Conservation (phyloP, 2,797 vertebrate genomes). For the Lagodon rhomboides region DNA sequence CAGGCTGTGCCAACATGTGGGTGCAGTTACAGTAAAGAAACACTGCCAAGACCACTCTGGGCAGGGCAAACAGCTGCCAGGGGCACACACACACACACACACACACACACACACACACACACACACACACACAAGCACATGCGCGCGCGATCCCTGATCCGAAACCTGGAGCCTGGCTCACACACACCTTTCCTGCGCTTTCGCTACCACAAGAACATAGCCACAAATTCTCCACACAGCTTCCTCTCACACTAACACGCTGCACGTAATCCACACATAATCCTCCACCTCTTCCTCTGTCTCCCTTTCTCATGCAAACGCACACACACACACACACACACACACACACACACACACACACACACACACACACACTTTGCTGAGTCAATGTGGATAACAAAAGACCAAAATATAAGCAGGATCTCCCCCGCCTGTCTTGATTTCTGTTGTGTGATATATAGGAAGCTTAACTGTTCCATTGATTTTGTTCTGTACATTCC, state of each 20-base stretch:
- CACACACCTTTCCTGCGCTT: constrained; percentile 51
- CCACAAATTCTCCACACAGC: constrained; percentile 48
- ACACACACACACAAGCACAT: constrained; percentile 33
- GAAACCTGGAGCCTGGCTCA: constrained; percentile 46
- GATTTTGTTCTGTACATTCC: constrained; percentile 62
- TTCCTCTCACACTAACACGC: constrained; percentile 28
- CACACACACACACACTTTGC: constrained; percentile 34
- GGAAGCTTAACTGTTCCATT: constrained; percentile 70
- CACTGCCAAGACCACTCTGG: constrained; percentile 69
- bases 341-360: constrained; percentile 16
- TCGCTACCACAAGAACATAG: constrained; percentile 45
- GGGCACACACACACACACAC: background rate
- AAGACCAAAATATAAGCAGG: constrained; percentile 58
- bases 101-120: constrained; percentile 23
- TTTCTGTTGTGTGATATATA: constrained; percentile 65
- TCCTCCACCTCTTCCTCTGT: constrained; percentile 46
- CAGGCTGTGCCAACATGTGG: constrained; percentile 74
- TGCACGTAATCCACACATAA: constrained; percentile 57
- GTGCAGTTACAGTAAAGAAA: constrained; percentile 74
- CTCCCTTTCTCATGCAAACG: constrained; percentile 49
- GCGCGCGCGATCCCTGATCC: constrained; percentile 16
- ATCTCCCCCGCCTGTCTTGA: constrained; percentile 49
- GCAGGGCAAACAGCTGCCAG: constrained; percentile 66
- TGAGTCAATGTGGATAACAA: constrained; percentile 61
- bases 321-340: constrained; percentile 8